Conservation (phyloP, 2,797 vertebrate species). For the Delichon dasypus region DNA sequence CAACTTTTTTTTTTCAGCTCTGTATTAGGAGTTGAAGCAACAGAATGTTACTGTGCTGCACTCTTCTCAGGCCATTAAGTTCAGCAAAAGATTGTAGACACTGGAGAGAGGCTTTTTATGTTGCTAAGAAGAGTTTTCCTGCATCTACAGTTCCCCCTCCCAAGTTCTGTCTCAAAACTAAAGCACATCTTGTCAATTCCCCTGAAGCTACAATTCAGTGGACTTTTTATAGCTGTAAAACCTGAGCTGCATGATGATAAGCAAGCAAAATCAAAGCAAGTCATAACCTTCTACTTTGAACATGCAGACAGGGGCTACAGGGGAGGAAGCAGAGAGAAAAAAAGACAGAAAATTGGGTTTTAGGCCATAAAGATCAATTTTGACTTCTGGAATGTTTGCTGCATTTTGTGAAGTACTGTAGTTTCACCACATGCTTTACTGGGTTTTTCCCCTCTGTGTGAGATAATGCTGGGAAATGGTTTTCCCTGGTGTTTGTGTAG, state of each 20-base stretch:
- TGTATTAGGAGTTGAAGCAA: neutral
- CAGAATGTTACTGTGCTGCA: neutral
- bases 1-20: neutral
- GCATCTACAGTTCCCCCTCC: neutral
- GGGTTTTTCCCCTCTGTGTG: neutral
- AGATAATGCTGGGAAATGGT: neutral
- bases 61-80: neutral
- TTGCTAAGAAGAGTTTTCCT: neutral
- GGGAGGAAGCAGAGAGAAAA: neutral
- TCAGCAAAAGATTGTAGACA: neutral
- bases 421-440: neutral
- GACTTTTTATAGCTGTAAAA: slow-evolving; percentile 34
- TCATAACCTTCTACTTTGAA: neutral
- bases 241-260: slow-evolving; percentile 46
- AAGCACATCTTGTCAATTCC: slow-evolving; percentile 19
- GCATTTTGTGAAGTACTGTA: neutral
- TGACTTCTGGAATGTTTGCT: neutral
- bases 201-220: slow-evolving; percentile 4
- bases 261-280: slow-evolving; percentile 25
- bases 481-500: neutral
- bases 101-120: neutral
- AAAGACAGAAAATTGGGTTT: neutral
- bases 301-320: neutral
- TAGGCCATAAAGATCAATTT: neutral
- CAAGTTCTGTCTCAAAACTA: slow-evolving; percentile 10